Conservation (phyloP, 2,797 vertebrate species). For the Pygocentrus nattereri region DNA sequence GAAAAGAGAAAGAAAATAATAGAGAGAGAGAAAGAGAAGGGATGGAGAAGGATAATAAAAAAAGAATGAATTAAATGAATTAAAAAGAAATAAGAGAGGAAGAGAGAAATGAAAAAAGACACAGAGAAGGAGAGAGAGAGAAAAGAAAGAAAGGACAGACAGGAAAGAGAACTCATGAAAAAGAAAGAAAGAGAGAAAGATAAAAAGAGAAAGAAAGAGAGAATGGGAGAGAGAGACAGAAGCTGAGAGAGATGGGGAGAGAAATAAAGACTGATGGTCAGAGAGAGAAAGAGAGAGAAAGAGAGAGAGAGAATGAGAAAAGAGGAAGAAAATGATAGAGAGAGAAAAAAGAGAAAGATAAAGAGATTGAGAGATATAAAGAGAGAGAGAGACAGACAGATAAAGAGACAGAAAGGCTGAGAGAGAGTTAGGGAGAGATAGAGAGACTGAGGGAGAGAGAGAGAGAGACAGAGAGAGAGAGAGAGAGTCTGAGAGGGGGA, state of each 20-base stretch:
- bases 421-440: conserved; percentile 47
- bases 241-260: conserved; percentile 55
- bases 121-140: conserved; percentile 41
- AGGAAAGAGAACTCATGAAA: conserved; percentile 48
- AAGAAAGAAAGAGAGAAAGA: conserved; percentile 63
- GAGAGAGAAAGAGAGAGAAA: conserved; percentile 63
- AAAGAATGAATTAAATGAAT: conserved; percentile 43
- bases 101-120: neutral
- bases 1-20: neutral
- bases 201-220: neutral
- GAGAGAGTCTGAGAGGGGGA: conserved; percentile 63
- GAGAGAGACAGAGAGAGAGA: conserved; percentile 25
- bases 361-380: too few relatives aligned
- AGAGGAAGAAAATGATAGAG: conserved; percentile 61
- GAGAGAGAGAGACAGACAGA: too few relatives aligned
- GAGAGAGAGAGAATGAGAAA: neutral
- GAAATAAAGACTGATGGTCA: neutral
- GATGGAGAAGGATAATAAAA: conserved; percentile 4
- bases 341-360: conserved; percentile 59
- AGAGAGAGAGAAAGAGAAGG: conserved; percentile 22
- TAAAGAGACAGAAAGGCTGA: too few relatives aligned
- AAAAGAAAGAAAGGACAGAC: neutral
- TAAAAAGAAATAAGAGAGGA: conserved; percentile 58
- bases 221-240: conserved; percentile 48
- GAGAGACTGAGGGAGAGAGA: conserved; percentile 44